These are phyloP conservation scores for Incurvaria masculella DNA, from an alignment of 2,888 invertebrate genomes.

Conservation along the genomic window DNA sequence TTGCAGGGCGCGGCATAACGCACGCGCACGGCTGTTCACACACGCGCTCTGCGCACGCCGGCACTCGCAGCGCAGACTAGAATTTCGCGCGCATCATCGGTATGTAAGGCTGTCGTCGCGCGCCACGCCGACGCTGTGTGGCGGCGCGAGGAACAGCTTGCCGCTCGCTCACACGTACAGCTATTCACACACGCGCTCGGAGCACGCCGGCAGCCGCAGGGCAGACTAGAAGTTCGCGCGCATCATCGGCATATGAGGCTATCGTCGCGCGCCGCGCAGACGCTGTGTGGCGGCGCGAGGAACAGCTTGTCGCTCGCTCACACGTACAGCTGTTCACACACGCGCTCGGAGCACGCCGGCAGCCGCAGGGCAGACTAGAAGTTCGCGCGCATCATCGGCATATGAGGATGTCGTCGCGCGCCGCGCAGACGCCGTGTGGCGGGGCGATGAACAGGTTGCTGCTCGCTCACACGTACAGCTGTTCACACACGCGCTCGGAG, in stretches of 20 bases:
- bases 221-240: too few species aligned
- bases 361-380: not conserved
- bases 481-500: too few species aligned
- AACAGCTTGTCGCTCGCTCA: conserved; percentile 90
- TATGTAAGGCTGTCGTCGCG: conserved; percentile 52
- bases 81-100: too few species aligned
- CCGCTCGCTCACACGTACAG: conserved; percentile 90
- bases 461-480: conserved; percentile 87
- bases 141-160: conserved; percentile 81
- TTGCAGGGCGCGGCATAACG: too few species aligned
- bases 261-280: conserved; percentile 63
- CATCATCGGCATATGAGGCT: conserved; percentile 55
- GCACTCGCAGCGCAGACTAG: too few species aligned
- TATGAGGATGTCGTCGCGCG: conserved; percentile 49
- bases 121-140: conserved; percentile 74
- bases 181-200: too few species aligned
- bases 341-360: too few species aligned
- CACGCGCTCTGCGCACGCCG: too few species aligned
- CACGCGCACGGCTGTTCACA: conserved; percentile 92
- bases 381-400: conserved; percentile 42
- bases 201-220: too few species aligned
- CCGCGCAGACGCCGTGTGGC: conserved; percentile 76
- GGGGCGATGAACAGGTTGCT: conserved; percentile 87
- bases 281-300: conserved; percentile 78
- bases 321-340: conserved; percentile 90